Conservation (phyloP, 1,140 invertebrate genomes). For the Heliothis virescens region DNA sequence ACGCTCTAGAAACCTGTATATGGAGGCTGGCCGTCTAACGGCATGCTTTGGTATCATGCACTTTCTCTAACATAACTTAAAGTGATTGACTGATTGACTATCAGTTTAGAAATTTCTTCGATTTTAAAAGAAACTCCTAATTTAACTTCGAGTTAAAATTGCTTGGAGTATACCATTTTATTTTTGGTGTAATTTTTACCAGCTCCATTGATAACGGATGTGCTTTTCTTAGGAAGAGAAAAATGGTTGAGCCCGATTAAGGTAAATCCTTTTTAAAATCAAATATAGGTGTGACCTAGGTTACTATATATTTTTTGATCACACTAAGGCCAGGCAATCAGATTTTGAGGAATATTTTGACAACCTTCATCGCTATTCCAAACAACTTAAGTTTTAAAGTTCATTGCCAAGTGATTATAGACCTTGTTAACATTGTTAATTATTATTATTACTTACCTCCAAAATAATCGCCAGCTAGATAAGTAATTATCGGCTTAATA, state of each 20-base stretch:
- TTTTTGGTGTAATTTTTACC: no score
- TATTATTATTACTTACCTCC: constrained; percentile 7
- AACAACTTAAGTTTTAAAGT: background rate
- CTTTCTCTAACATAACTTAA: background rate
- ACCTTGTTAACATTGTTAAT: background rate
- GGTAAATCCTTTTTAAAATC: no score
- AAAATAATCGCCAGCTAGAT: constrained; percentile 4
- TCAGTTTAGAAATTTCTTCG: background rate
- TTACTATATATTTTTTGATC: no score
- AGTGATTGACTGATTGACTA: background rate
- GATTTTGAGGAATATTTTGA: background rate
- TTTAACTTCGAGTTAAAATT: no score
- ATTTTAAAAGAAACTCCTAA: no score
- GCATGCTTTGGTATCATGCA: background rate
- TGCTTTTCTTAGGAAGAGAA: no score
- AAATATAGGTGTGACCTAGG: no score
- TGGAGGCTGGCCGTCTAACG: background rate
- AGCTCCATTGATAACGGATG: no score
- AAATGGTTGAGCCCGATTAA: no score
- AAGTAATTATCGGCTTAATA: constrained; percentile 4
- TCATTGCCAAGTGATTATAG: constrained; percentile 16
- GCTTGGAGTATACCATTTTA: no score
- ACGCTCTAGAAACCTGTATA: background rate
- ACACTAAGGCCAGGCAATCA: background rate
- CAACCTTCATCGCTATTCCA: background rate